Percentiles rank a stretch among this genome's conserved stretches.
phyloP scores from a whole-genome alignment of 1,140 invertebrate species.

The Sarcophaga peregrina region DNA sequence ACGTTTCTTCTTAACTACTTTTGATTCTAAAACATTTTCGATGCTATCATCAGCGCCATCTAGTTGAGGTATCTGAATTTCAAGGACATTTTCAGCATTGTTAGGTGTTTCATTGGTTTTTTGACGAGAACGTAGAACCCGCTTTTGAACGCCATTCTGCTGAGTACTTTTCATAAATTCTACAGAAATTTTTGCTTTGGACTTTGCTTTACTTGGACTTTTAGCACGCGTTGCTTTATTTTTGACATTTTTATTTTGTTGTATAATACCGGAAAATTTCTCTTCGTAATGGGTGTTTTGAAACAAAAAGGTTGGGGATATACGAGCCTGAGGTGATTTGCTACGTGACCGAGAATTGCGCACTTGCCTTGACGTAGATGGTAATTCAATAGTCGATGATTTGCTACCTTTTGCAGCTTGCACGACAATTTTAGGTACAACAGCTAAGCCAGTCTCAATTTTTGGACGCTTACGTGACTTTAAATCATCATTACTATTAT shows the following conservation, averaged over 20 bases:
- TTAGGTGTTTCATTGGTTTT: slow-evolving; percentile 39
- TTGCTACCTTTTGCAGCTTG: slow-evolving; percentile 47
- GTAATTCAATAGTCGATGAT: slow-evolving; percentile 45
- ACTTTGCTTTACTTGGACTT: slow-evolving; percentile 19
- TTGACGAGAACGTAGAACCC: slow-evolving; percentile 52
- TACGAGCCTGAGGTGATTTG: slow-evolving; percentile 58
- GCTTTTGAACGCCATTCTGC: neutral
- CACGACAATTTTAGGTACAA: slow-evolving; percentile 55
- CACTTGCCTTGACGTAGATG: neutral
- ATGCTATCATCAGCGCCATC: slow-evolving; percentile 69
- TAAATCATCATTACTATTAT: neutral
- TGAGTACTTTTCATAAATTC: slow-evolving; percentile 46
- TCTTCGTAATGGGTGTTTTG: slow-evolving; percentile 24
- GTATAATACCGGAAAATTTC: slow-evolving; percentile 28
- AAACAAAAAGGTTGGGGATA: slow-evolving; percentile 54
- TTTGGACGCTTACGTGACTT: slow-evolving; percentile 44
- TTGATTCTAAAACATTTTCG: neutral
- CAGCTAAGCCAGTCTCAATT: slow-evolving; percentile 52
- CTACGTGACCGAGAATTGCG: slow-evolving; percentile 51
- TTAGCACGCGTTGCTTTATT: neutral
- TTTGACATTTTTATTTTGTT: slow-evolving; percentile 31
- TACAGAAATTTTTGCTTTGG: slow-evolving; percentile 50
- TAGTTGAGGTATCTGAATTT: slow-evolving; percentile 65
- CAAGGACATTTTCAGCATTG: slow-evolving; percentile 35
- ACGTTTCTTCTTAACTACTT: neutral